Conservation (phyloP, 2,797 vertebrate species). For the Hyperoplus lanceolatus region DNA sequence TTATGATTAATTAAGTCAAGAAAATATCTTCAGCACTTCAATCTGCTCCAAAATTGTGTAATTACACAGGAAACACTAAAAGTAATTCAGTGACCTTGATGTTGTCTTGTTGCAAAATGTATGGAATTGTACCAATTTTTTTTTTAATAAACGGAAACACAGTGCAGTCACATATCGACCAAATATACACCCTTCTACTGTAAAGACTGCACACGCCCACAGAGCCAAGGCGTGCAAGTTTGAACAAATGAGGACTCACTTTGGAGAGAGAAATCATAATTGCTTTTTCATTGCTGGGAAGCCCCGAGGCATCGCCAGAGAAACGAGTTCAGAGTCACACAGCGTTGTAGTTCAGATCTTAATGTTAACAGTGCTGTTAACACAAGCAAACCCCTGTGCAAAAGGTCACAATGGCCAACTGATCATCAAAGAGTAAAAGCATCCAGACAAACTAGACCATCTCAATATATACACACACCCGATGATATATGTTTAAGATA, state of each 20-base stretch:
- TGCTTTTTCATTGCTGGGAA: constrained; percentile 72
- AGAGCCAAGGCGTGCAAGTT: constrained; percentile 70
- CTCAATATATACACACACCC: constrained; percentile 5
- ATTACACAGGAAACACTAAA: constrained; percentile 20
- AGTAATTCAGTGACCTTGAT: constrained; percentile 46
- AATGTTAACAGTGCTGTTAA: constrained; percentile 63
- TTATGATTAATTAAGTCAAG: constrained; percentile 37
- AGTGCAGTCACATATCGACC: background rate
- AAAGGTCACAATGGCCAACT: constrained; percentile 63
- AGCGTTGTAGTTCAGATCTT: constrained; percentile 53
- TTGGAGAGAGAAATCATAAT: constrained; percentile 65
- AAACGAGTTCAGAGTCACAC: constrained; percentile 61
- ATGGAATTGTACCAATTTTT: constrained; percentile 4
- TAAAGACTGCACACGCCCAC: constrained; percentile 60
- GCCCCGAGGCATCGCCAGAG: constrained; percentile 62
- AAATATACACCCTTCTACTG: constrained; percentile 47
- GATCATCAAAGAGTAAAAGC: constrained; percentile 47
- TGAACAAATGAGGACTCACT: constrained; percentile 75
- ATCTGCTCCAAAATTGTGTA: constrained; percentile 31
- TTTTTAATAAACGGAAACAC: constrained; percentile 19
- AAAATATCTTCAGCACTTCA: constrained; percentile 50
- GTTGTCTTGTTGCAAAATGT: constrained; percentile 14
- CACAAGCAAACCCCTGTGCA: constrained; percentile 48
- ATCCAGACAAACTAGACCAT: constrained; percentile 46
- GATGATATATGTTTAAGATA: background rate